Percentiles rank a stretch among this genome's conserved stretches.
Evolutionary conservation across 2,113 vertebrate genomes (phyloP).

Genomic region (Alectura lathami): DNA sequence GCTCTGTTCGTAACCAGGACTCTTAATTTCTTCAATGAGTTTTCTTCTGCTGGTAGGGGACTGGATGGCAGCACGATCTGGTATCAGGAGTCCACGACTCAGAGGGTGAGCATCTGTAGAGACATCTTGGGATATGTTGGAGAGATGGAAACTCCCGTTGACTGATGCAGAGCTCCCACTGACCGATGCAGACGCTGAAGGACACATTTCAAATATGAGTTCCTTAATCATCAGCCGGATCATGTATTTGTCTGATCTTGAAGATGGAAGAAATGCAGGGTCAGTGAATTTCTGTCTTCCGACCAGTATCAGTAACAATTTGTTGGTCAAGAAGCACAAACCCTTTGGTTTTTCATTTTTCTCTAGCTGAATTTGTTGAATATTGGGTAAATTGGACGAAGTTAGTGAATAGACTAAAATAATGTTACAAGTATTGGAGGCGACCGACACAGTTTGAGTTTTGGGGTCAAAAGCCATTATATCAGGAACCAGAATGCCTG

Average conservation of each 20-base stretch:
- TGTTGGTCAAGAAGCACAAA: slow-evolving; percentile 88
- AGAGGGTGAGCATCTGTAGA: slow-evolving; percentile 65
- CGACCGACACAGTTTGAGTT: slow-evolving; percentile 85
- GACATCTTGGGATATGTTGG: slow-evolving; percentile 66
- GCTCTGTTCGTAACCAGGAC: slow-evolving; percentile 69
- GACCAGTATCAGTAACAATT: slow-evolving; percentile 87
- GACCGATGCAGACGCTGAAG: not conserved
- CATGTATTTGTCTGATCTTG: slow-evolving; percentile 88
- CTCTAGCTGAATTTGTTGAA: slow-evolving; percentile 90
- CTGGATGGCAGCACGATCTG: slow-evolving; percentile 67
- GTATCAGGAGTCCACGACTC: slow-evolving; percentile 82
- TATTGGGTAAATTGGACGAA: slow-evolving; percentile 83
- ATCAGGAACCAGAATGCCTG: slow-evolving; percentile 94
- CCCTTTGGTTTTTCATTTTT: slow-evolving; percentile 91
- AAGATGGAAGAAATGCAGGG: slow-evolving; percentile 88
- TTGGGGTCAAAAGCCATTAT: slow-evolving; percentile 86
- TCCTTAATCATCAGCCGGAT: slow-evolving; percentile 84
- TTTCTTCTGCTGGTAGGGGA: slow-evolving; percentile 76
- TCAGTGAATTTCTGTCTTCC: slow-evolving; percentile 88
- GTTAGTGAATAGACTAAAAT: slow-evolving; percentile 89
- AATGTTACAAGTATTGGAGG: slow-evolving; percentile 88
- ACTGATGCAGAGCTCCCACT: not conserved
- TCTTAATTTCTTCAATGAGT: slow-evolving; percentile 87
- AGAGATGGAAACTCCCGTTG: slow-evolving; percentile 13
- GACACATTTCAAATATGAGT: slow-evolving; percentile 73